These are phyloP conservation scores for Lepidocyrtoides sp. DNA, from an alignment of 2,888 invertebrate species.

Conservation along the genomic window DNA sequence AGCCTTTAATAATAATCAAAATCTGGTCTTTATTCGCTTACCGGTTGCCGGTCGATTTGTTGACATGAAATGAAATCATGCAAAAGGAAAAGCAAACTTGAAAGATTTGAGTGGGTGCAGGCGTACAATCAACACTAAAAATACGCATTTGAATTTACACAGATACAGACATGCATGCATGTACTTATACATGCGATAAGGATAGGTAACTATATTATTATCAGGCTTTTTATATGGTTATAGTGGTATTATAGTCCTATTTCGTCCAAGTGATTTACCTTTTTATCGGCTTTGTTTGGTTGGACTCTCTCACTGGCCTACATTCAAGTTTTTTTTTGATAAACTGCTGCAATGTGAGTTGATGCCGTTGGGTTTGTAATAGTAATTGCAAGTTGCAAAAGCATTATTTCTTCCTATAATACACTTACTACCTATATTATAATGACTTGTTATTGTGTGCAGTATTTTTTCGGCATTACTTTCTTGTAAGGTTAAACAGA, in stretches of 20 bases:
- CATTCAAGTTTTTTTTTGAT: conserved; percentile 67
- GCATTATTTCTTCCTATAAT: conserved; percentile 10
- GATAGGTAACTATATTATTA: too few relatives aligned
- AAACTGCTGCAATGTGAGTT: conserved; percentile 39
- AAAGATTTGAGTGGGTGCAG: conserved; percentile 33
- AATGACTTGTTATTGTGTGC: conserved; percentile 20
- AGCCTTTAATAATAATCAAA: not conserved
- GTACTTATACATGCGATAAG: too few relatives aligned
- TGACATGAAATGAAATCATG: conserved; percentile 47
- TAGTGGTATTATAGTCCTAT: not conserved
- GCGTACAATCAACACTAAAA: not conserved
- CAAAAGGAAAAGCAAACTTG: conserved; percentile 18
- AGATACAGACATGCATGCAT: too few relatives aligned
- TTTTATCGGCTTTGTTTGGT: conserved; percentile 75
- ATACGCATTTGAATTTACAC: conserved; percentile 37
- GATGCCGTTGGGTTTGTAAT: conserved; percentile 45
- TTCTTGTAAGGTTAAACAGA: conserved; percentile 62
- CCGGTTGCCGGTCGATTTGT: conserved; percentile 32
- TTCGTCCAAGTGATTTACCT: conserved; percentile 65
- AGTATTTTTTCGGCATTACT: conserved; percentile 35
- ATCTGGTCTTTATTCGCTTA: not conserved
- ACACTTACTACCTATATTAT: too few relatives aligned
- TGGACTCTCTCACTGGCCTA: conserved; percentile 66
- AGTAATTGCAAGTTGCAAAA: conserved; percentile 15
- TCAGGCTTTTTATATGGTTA: too few relatives aligned